Evolutionary conservation across 1,140 invertebrate species (phyloP), one percentile per base, ranked within the genome.

Genomic region (Carposina sasakii): DNA sequence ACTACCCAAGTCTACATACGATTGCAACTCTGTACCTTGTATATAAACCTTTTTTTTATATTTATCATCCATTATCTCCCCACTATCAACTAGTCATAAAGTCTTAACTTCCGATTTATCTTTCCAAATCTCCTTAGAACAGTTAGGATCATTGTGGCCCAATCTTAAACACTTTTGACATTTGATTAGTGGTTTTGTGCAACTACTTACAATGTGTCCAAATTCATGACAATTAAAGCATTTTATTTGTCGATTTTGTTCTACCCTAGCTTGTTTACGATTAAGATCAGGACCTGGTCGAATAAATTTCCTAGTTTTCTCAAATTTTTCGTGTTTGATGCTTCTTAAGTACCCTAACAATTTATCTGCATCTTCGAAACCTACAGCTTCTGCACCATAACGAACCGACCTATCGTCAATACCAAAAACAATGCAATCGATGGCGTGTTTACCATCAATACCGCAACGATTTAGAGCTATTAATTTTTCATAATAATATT

Each of bases 401-500:
- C 54, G 21, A 37, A 56, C 48, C 1, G 54, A 43, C 19, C 54
- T 47, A 41, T 56, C 48, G 1, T 56, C 54, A 37, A 56, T 56
- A 4, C 54, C 54, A 36, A 52, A 52, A 12, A 56, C 43, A 9
- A 56, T 48, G 12, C 54, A 52, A 9, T 56, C 54, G 10, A 56
- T 37, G 12, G 54, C 54, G 15, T 56, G 26, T 17, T 30, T 56
- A 9, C 48, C 48, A 8, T 10, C n/a, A 8, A 52, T 47, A 26
- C 19, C 24, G 24, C 46, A 48, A 37, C 46, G 21, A 48, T 48
- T 48, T 13, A 48, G 24, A 16, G 20, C 33, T 19, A 23, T 16
- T 37, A 39, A 9, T 21, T 48, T 48, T 5, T 48, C 46, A 22
- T 37, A 48, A 39, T 31, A 48, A 24, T 48, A 48, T 1, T 22